Evolutionary conservation across 2,888 invertebrate species (phyloP).

Genomic region (Helicoverpa assulta): DNA sequence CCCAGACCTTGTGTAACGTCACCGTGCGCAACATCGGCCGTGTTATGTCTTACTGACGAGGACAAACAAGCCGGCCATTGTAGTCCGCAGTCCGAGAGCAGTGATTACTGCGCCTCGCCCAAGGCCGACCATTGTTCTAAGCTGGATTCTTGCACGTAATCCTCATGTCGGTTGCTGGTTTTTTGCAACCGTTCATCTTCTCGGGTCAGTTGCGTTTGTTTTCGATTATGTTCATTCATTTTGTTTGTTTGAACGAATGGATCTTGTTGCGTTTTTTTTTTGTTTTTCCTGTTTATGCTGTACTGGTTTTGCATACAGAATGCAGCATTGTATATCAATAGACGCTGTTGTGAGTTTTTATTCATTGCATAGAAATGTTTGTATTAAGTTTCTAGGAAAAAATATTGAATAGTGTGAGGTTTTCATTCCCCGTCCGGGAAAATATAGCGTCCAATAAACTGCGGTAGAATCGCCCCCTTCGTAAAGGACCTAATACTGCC

Average conservation of each 20-base stretch:
- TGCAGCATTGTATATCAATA: neutral
- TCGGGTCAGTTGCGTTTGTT: slow-evolving; percentile 51
- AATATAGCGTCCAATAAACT: slow-evolving; percentile 44
- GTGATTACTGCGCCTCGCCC: slow-evolving; percentile 85
- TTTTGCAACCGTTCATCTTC: slow-evolving; percentile 64
- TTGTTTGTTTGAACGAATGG: slow-evolving; percentile 21
- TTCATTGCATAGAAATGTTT: neutral
- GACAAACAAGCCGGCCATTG: slow-evolving; percentile 64
- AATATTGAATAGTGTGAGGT: neutral
- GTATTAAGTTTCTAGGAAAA: slow-evolving; percentile 1
- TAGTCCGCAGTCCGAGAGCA: slow-evolving; percentile 67
- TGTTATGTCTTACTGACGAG: slow-evolving; percentile 65
- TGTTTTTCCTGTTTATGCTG: neutral
- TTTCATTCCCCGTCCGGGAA: slow-evolving; percentile 2
- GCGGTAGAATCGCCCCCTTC: slow-evolving; percentile 22
- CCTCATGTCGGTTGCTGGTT: slow-evolving; percentile 70
- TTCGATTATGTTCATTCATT: slow-evolving; percentile 57
- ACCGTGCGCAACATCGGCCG: slow-evolving; percentile 51
- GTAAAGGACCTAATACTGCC: slow-evolving; percentile 25
- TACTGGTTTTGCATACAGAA: neutral
- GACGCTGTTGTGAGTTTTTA: neutral
- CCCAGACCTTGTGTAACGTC: slow-evolving; percentile 43
- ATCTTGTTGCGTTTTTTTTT: neutral
- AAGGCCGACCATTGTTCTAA: slow-evolving; percentile 87
- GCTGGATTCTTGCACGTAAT: slow-evolving; percentile 85